Conservation (phyloP, 2,113 vertebrate species). For the Rhabdomys dilectus region DNA sequence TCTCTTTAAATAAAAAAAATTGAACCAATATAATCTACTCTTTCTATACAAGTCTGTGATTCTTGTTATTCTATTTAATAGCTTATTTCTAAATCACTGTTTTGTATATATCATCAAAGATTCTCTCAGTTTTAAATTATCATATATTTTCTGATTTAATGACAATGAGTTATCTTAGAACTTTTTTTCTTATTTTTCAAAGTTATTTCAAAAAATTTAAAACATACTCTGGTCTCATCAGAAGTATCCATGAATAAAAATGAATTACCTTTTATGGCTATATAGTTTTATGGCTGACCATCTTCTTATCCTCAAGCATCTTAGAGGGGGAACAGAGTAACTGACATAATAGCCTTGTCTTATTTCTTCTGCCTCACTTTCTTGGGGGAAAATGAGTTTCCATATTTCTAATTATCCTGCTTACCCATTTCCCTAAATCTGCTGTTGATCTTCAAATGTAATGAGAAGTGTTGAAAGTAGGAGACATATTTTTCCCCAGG, state of each 20-base stretch:
- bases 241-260: constrained; percentile 34
- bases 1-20: constrained; percentile 19
- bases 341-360: not conserved
- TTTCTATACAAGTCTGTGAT: not conserved
- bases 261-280: not conserved
- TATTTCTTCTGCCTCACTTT: not conserved
- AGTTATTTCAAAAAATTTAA: constrained; percentile 48
- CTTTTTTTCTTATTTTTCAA: constrained; percentile 61
- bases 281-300: constrained; percentile 24
- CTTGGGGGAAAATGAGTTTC: not conserved
- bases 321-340: not conserved
- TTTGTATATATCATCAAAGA: constrained; percentile 17
- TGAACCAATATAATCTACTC: not conserved
- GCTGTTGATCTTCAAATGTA: not conserved
- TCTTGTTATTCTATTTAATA: not conserved
- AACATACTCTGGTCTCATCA: constrained; percentile 33
- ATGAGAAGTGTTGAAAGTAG: not conserved
- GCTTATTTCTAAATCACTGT: not conserved
- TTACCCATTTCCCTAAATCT: constrained; percentile 46
- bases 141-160: constrained; percentile 58
- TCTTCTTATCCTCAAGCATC: not conserved
- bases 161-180: constrained; percentile 47
- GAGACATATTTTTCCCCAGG: not conserved
- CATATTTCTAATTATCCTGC: not conserved
- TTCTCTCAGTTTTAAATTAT: not conserved